Base-by-base conservation (phyloP, 2,797 vertebrate species). In the Danio tinwini region DNA sequence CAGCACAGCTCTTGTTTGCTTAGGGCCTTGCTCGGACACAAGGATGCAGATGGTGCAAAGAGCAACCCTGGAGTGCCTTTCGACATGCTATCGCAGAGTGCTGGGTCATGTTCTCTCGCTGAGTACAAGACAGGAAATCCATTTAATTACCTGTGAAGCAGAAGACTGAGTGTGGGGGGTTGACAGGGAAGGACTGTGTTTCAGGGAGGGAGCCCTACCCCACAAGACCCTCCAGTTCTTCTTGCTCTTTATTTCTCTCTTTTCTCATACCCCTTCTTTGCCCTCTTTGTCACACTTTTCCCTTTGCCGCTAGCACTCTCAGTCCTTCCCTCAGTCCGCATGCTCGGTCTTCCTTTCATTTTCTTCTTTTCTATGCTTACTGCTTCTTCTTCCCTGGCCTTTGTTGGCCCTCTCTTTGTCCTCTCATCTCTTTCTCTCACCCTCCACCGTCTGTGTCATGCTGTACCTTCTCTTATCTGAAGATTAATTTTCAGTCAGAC, bases 101-200 rank as follows among this genome's bases (percentile, higher is more conserved):
- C 95, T 95, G 95, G 95, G 94, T 95, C 96, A 94, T 98, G 95
- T 97, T 98, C 96, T 95, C 87, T 95, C 67, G 72, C 93, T 92
- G 94, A 95, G 94, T 97, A 98, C 97, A 98, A 96, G 97, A 98
- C 97, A 98, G 96, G 96, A 99, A 98, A 98, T 99, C 97, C 95
- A 98, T 98, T 97, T 98, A 99, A 98, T 99, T 98, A 98, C 96
- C 95, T 97, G 95, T 96, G 97, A 97, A 96, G 96, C 96, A 95
- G 93, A 94, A 97, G 96, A 97, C 91, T 90, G 95, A 91, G 88
- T 94, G 93, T 91, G 92, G 94, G 90, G 94, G 93, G 90, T 93
- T 96, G 95, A 97, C 95, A 95, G 95, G 93, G 93, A 94, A 95
- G 94, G 94, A 94, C 94, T 88, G 93, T 96, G 95, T 94, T 96